Base-by-base conservation (phyloP, 2,797 vertebrate species). In the Pipistrellus nathusii region DNA sequence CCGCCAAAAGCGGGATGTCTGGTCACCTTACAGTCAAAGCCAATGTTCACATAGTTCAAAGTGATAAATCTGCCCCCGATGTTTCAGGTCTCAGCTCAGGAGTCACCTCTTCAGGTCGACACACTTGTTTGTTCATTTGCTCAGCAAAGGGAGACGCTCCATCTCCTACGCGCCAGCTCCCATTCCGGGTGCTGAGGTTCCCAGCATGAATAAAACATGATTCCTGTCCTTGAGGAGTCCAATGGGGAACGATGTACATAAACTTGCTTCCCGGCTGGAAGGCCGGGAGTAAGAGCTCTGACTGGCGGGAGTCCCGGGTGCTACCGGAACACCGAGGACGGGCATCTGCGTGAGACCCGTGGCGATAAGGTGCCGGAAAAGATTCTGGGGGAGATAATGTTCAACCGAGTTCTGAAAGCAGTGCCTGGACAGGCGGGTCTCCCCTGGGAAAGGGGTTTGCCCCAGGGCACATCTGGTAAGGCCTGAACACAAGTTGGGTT, bases 201-300 rank as follows among this genome's bases (percentile, higher is more conserved):
- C 88, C 35, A 76, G 64, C 30, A 88, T 88, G 84, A 96, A 95
- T 95, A 87, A 93, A 94, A 96, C 55, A 84, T 89, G 76, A 94
- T 48, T 77, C 66, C 44, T 90, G 72, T 41, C 94, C 92, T 95
- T 91, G 80, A 96, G 44, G 59, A 84, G 88, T 73, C 30, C 0
- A 57, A 55, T 3, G 15, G 62, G 62, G 13, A 84, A 46, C 9
- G 48, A 76, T 25, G 59, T 13, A 57, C 21, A 48, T n/a, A 59
- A 69, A 46, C 10, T 12, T 32, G 30, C 59, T 30, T 62, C 59
- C 59, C 14, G 46, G 62, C 46, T 2, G 0, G 85, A 83, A 71
- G 85, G n/a, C n/a, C 6, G 0, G 32, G 71, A 69, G 35, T 5
- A 7, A 84, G 41, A 14, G 55, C 8, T 75, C 8, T 46, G 71